Evolutionary conservation across 1,140 invertebrate species (phyloP), one percentile per base, ranked within the genome.

Genomic region (Eriosoma lanigerum): DNA sequence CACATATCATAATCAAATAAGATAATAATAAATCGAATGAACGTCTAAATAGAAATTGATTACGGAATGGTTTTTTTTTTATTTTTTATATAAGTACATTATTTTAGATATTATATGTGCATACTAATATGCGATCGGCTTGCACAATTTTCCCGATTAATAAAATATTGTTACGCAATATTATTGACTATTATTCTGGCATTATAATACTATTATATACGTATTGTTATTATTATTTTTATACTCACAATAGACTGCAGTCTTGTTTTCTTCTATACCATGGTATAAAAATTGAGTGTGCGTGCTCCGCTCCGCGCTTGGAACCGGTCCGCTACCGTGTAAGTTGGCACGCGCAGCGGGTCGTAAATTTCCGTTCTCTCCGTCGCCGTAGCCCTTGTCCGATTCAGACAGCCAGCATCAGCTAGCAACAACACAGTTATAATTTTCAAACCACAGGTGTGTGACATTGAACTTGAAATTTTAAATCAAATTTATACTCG

Each of bases 311-410:
- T 29, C 54, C 29, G 48, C 32, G 32, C 32, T 3, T 3, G 12
- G 56, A 78, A 78, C 75, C 75, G 75, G 75, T 78, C 56, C 29
- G 75, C 75, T 78, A 78, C 75, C 75, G 75, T 78, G 75, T 78
- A 78, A 78, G 54, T 78, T 60, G 75, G 56, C 56, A 78, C 75
- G 75, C 75, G 75, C 75, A 60, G 19, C 56, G 75, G 75, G 75
- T 58, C 75, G 75, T 78, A 78, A 78, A 78, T 78, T 60, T 62
- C 54, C 48, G 9, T 52, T 52, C 5, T 19, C 50, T 32, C 17
- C 12, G 38, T 9, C 46, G n/a, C 26, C 48, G 21, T 8, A 15
- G 15, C 13, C 26, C 24, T 19, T 2, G 48, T 21, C 19, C 19
- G 19, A n/a, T 54, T 19, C 4, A 54, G 19, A 54, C 8, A 19